Base-by-base conservation (phyloP, 2,888 invertebrate species). In the Esperia sulphurella region DNA sequence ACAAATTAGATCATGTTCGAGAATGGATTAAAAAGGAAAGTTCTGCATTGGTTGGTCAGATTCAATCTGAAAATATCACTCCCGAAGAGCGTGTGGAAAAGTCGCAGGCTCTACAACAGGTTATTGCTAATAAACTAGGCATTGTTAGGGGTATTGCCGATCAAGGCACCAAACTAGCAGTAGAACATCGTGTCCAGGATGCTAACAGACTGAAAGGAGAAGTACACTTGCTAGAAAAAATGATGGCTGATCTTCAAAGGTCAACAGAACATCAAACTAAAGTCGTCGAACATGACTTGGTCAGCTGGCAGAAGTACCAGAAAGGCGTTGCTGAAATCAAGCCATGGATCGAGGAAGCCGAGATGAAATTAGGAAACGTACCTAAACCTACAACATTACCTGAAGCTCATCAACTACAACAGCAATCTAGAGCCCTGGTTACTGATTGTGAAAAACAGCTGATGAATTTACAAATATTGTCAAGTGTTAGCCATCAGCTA, bases 341-440 rank as follows among this genome's bases (percentile, higher is more conserved):
- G 72, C 97, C 97, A 0, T 96, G 97, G 95, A 92, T 98, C 48
- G 95, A 97, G 74, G 92, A 95, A 71, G 95, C 96, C 13, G 97
- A 98, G 85, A 82, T 93, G n/a, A 95, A 94, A 83, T 91, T 96
- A 28, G 91, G 93, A 13, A 91, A 91, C 53, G 92, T 93, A 8
- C 92, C 94, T 5, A 96, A 96, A 77, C 97, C 97, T 13, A 83
- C 92, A 3, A 93, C 93, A 40, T 85, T 97, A 46, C 91, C 93
- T 54, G 97, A 98, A 86, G 97, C 97, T n/a, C 90, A 93, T 54
- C 92, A 94, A 61, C 90, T 96, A 73, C 93, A 95, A 72, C 91
- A 92, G 56, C 93, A 93, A 70, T 93, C 94, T 29, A 92, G 90
- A 79, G 91, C 92, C 51, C 94, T 97, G 59, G 92, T 95, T 59